These are phyloP conservation scores for Apamea sordens DNA, from an alignment of 2,888 invertebrate species.

Conservation along the genomic window DNA sequence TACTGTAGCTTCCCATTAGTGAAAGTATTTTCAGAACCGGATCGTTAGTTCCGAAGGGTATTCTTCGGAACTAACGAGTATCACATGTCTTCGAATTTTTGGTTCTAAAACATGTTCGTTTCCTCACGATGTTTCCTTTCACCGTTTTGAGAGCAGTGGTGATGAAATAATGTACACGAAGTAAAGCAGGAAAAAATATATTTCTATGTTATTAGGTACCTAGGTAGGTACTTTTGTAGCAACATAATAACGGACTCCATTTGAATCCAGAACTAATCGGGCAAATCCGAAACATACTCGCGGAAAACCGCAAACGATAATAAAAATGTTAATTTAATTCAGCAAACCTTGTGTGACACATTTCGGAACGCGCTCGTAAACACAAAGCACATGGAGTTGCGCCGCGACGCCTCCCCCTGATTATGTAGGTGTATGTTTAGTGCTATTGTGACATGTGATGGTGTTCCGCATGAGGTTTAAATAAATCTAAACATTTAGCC, in stretches of 20 bases:
- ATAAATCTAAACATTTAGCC: background rate
- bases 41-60: no score
- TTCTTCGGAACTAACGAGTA: no score
- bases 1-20: no score
- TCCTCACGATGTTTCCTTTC: no score
- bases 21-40: no score
- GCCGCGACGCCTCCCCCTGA: constrained; percentile 28
- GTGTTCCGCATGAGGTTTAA: background rate
- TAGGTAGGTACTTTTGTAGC: background rate
- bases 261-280: background rate
- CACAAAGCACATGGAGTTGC: constrained; percentile 17
- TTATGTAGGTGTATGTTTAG: constrained; percentile 44
- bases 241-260: background rate
- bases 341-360: constrained; percentile 31
- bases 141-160: no score
- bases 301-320: constrained; percentile 16
- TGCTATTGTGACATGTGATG: constrained; percentile 30
- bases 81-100: no score
- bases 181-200: background rate
- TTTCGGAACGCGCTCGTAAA: constrained; percentile 64
- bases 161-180: no score
- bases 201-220: no score
- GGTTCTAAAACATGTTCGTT: no score
- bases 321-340: constrained; percentile 57
- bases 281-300: background rate